Percentiles rank a stretch among this genome's conserved stretches.
These are phyloP conservation scores for Scaptomyza hsui DNA, from an alignment of 1,140 invertebrate genomes.

Conservation along the genomic window DNA sequence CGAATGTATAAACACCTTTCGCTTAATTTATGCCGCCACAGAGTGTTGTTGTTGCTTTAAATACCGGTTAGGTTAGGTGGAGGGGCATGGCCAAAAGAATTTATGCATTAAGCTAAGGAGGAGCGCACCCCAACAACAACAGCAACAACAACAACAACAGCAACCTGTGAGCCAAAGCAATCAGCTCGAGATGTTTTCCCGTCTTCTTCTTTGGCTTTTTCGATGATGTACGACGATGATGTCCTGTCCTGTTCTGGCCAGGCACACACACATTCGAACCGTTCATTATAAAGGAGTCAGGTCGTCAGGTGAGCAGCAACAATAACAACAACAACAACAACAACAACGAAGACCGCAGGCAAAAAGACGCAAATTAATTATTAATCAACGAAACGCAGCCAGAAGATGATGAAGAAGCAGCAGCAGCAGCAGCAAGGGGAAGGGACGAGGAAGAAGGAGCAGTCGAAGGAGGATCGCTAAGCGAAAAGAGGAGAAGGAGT, in stretches of 20 bases:
- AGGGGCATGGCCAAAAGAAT: constrained; percentile 57
- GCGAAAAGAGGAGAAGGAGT: constrained; percentile 47
- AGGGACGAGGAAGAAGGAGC: constrained; percentile 47
- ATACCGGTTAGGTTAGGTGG: constrained; percentile 59
- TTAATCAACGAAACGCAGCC: constrained; percentile 79
- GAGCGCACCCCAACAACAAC: constrained; percentile 26
- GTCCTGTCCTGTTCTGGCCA: constrained; percentile 46
- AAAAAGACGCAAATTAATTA: constrained; percentile 79
- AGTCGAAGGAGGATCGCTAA: constrained; percentile 44
- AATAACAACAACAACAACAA: constrained; percentile 26
- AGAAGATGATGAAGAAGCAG: constrained; percentile 7
- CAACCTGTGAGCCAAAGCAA: constrained; percentile 75
- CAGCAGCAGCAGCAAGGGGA: background rate
- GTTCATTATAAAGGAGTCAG: constrained; percentile 82
- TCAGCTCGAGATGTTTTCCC: constrained; percentile 43
- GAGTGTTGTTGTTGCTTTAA: constrained; percentile 51
- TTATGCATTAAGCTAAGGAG: constrained; percentile 61
- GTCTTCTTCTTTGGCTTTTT: constrained; percentile 35
- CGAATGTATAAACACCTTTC: constrained; percentile 79
- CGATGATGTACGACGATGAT: constrained; percentile 78
- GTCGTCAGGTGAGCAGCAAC: constrained; percentile 64
- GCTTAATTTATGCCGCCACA: constrained; percentile 71
- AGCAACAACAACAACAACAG: background rate
- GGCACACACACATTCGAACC: constrained; percentile 53
- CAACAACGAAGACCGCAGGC: constrained; percentile 56